Base-by-base conservation (phyloP, 1,140 invertebrate species). In the Luehdorfia chinensis region DNA sequence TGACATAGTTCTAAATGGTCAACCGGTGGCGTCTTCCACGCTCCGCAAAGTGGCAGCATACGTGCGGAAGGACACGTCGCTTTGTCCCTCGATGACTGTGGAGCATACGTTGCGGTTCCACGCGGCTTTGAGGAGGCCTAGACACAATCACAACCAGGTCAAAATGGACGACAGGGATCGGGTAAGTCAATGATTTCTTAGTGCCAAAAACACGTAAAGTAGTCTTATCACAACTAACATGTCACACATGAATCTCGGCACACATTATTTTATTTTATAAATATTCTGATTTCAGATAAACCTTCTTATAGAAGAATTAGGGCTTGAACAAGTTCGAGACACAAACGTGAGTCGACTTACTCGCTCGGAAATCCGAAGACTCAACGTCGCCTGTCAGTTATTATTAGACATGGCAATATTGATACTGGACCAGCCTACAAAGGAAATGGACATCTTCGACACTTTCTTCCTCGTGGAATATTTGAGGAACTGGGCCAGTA, bases 401-500 rank as follows among this genome's bases (percentile, higher is more conserved):
- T 77, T 98, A 8, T 89, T 96, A 4, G 93, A 95, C 70, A 92
- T 93, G 36, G 94, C 96, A 43, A 90, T 98, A 21, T 87, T 98
- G 0, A 89, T 96, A 1, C 84, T 98, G 14, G 96, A 98, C 71
- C 94, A 96, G 78, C 95, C 96, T 1, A 96, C 96, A 0, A 92
- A 92, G 66, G 95, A 95, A 34, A 95, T 98, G 93, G 97, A 98
- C 62, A 97, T 98, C 46, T 98, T 98, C 56, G 97, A 98, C 68
- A 96, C 96, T 0, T 98, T 98, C 84, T 98, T 98, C 75, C 79
- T 98, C 8, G 92, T 98, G 14, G 97, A 98, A 75, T 98, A 97
- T 79, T 83, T 98, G 25, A 91, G 96, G 39, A 96, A 97, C 73
- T 98, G 97, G 97, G 95, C 96, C 0, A 91, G 90, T 34, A 90